phyloP scores from a whole-genome alignment of 2,797 vertebrate genomes.

The Arctocebus calabarensis region DNA sequence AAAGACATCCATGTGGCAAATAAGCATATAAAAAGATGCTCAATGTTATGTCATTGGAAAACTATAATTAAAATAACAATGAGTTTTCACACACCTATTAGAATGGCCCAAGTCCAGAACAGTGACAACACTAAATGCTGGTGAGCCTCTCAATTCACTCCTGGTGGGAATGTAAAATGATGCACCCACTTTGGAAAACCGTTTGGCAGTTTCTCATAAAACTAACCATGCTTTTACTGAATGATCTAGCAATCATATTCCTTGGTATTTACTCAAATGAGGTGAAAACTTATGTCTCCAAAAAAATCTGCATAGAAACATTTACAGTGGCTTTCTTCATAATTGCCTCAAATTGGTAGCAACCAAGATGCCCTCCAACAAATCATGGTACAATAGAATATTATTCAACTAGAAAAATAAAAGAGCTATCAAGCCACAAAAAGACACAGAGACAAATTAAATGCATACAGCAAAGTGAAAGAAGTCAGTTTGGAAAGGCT shows the following conservation, averaged over 20 bases:
- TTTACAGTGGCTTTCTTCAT: neutral
- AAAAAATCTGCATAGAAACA: neutral
- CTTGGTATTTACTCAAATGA: conserved; percentile 18
- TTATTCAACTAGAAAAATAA: neutral
- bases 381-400: neutral
- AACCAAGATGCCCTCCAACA: conserved; percentile 28
- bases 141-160: neutral
- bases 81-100: neutral
- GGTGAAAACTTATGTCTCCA: neutral
- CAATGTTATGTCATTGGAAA: neutral
- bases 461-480: conserved; percentile 24
- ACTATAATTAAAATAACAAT: neutral
- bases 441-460: neutral
- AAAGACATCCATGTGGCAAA: neutral
- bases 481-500: conserved; percentile 28
- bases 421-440: neutral
- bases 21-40: neutral
- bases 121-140: neutral
- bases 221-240: neutral
- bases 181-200: neutral
- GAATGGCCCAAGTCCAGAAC: neutral
- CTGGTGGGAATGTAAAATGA: neutral
- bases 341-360: neutral
- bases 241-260: neutral
- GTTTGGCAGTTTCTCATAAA: neutral